Base-by-base conservation (phyloP, 2,888 invertebrate species). In the Gnatocerus cornutus region DNA sequence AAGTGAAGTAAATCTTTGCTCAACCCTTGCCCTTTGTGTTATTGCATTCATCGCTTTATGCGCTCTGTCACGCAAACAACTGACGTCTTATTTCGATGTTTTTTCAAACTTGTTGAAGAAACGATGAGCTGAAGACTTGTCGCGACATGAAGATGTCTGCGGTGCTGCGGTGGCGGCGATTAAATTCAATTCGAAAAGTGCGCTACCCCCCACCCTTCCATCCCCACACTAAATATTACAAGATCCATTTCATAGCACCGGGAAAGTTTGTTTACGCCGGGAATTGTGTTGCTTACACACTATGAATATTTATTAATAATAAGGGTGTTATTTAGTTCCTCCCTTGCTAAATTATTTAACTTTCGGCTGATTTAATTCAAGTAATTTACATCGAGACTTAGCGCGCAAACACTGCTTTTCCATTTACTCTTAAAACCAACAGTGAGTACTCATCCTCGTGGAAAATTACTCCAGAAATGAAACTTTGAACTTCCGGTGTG, bases 1-100 rank as follows among this genome's bases (percentile, higher is more conserved):
- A 63, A 53, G 53, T 53, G 50, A 43, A 52, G 52, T 63, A 63
- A 63, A 63, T 63, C 63, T 53, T 63, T 53, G n/a, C 50, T 13
- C 16, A 48, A 37, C 53, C 63, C 53, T 63, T 50, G 33, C 50
- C 50, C 62, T 63, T 63, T 65, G 45, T 56, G 29, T 56, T 27
- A 29, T 27, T 56, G 65, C 46, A 56, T 65, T 65, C 21, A 65
- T 33, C 45, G 65, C 56, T 65, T 65, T 56, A 65, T 65, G 65
- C 45, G 30, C 65, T 45, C 50, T 46, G 66, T 58, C 66, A 66
- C 66, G 66, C 56, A 41, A 66, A 41, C 66, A 52, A 13, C 43
- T 16, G 39, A 58, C 56, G 59, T 58, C 48, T 59, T 48, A 65
- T 65, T 66, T n/a, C 13, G n/a, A 48, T 48, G 33, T 2, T 7